These are phyloP conservation scores for Trichechus manatus DNA, from an alignment of 2,113 vertebrate genomes.

Conservation along the genomic window DNA sequence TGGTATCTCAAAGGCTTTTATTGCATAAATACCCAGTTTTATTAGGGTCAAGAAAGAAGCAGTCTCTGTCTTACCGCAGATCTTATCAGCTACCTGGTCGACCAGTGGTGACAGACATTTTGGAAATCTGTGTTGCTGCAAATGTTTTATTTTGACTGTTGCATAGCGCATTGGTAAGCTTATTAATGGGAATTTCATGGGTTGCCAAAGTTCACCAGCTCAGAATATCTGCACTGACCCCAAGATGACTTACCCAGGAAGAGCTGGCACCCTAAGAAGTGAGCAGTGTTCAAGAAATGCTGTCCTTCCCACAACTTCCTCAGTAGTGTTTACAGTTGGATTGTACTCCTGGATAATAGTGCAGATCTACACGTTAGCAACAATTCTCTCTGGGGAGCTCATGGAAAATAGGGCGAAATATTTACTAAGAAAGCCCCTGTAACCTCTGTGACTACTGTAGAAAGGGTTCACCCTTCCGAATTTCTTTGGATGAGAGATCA, in stretches of 20 bases:
- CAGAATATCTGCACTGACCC: background rate
- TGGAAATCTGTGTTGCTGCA: background rate
- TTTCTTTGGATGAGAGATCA: background rate
- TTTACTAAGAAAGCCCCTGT: background rate
- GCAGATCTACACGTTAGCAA: background rate
- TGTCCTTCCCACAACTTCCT: background rate
- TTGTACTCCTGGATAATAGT: background rate
- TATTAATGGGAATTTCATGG: background rate
- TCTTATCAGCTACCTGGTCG: background rate
- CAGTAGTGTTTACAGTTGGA: background rate
- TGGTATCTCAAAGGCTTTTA: constrained; percentile 24
- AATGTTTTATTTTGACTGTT: constrained; percentile 4
- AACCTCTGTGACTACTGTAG: background rate
- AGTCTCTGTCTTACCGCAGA: background rate
- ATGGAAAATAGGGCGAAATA: background rate
- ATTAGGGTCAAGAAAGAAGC: constrained; percentile 10
- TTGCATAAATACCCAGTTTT: constrained; percentile 23
- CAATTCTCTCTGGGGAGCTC: background rate
- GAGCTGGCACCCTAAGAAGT: background rate
- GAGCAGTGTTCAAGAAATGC: background rate
- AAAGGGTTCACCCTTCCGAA: background rate
- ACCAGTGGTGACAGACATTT: background rate
- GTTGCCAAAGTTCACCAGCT: background rate
- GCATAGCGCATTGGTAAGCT: background rate
- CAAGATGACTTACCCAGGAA: background rate